These are phyloP conservation scores for Scaptomyza hsui DNA, from an alignment of 1,140 invertebrate genomes.

Conservation along the genomic window DNA sequence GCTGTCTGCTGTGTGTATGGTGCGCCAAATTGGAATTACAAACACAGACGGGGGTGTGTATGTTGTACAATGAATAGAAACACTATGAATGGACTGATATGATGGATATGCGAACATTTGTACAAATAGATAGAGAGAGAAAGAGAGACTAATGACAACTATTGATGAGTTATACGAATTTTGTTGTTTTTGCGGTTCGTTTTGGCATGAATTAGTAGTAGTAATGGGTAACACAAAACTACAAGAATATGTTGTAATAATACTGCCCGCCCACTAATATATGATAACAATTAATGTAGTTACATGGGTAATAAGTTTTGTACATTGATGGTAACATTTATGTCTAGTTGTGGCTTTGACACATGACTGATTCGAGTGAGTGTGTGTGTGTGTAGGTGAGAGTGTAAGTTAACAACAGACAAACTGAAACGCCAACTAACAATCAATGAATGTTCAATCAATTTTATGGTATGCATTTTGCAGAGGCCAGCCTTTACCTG, in stretches of 20 bases:
- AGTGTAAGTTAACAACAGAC: constrained; percentile 62
- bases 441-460: constrained; percentile 70
- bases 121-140: neutral
- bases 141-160: neutral
- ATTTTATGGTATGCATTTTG: constrained; percentile 36
- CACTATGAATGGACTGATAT: constrained; percentile 19
- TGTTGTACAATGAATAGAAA: constrained; percentile 41
- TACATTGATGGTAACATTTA: constrained; percentile 25
- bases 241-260: constrained; percentile 15
- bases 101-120: constrained; percentile 12
- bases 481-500: constrained; percentile 69
- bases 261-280: constrained; percentile 16
- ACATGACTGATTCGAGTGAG: constrained; percentile 28
- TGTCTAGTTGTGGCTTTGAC: constrained; percentile 15
- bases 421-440: constrained; percentile 79
- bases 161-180: neutral
- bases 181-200: neutral
- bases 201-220: constrained; percentile 4
- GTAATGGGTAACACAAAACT: constrained; percentile 35
- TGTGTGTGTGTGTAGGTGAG: constrained; percentile 9
- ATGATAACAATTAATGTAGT: constrained; percentile 4
- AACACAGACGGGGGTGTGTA: constrained; percentile 25
- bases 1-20: constrained; percentile 64
- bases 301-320: neutral
- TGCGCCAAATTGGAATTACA: constrained; percentile 62